Evolutionary conservation across 1,140 invertebrate genomes (phyloP), one percentile per base, ranked within the genome.

Genomic region (Drosophila teissieri): DNA sequence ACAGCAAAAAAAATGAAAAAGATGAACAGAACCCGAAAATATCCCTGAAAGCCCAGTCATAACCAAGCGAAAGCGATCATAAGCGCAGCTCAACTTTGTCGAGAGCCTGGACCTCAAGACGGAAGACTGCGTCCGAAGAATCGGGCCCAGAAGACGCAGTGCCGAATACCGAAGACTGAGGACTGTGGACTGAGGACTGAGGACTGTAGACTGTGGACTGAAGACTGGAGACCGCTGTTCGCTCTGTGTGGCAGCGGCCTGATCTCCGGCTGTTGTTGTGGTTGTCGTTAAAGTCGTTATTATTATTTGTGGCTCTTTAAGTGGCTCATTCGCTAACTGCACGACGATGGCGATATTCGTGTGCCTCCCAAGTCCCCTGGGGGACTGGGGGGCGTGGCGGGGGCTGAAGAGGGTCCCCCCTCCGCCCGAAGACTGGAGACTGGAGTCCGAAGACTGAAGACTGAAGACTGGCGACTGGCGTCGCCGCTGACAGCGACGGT

Each of bases 291-390:
- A 89, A 88, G 84, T 88, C 80, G 84, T 88, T 88, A 89, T 89
- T 88, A 88, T 88, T 88, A 88, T 88, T 88, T 88, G 84, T 88
- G 84, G 84, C 84, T 89, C 84, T 88, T 88, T 88, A 88, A 88
- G 84, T 88, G 84, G 84, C 84, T 84, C 84, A 88, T 89, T 88
- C 84, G 84, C 84, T 88, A 89, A 88, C 84, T 88, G 83, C 83
- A 88, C 83, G 83, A 89, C 76, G 84, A 83, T 73, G 84, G 83
- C 83, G 83, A 88, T 88, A 89, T 89, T 88, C 84, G 83, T 89
- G 83, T 83, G 83, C 84, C 79, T 62, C 63, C 51, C 49, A 40
- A 69, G 52, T 49, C 11, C 40, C 19, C 31, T 27, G 44, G 36
- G 48, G 52, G 7, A 5, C 8, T 19, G 19, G 7, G 11, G 34